A percentile compares a stretch with the other conserved stretches of the same genome.
Evolutionary conservation across 2,113 vertebrate genomes (phyloP).

Genomic region (Falcunculus frontatus): DNA sequence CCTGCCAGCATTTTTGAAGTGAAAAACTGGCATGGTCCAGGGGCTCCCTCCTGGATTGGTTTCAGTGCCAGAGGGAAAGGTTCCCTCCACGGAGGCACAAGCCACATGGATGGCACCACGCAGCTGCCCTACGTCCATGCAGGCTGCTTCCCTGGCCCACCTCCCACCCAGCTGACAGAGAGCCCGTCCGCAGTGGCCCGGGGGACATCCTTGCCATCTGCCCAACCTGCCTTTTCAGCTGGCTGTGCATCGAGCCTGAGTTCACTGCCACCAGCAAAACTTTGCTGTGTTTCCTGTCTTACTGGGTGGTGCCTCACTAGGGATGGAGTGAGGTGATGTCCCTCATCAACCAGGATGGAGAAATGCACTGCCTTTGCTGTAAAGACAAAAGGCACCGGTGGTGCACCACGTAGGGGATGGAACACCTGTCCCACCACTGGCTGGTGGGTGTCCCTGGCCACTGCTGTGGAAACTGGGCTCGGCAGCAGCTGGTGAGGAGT

Average conservation of each 20-base stretch:
- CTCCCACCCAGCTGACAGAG: not conserved
- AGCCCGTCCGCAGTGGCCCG: rapidly evolving
- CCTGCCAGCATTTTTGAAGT: conserved; percentile 29
- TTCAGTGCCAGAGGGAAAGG: conserved; percentile 34
- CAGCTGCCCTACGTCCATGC: not conserved
- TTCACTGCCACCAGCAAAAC: not conserved
- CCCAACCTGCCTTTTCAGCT: not conserved
- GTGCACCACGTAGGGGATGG: rapidly evolving
- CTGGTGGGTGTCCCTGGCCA: not conserved
- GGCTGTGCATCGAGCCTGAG: not conserved
- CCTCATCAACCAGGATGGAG: not conserved
- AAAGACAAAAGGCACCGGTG: not conserved
- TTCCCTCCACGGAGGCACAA: not conserved
- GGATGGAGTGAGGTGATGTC: not conserved
- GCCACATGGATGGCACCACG: not conserved
- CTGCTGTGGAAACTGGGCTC: not conserved
- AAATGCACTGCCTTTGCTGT: not conserved
- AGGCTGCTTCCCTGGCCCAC: conserved; percentile 32
- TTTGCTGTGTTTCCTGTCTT: not conserved
- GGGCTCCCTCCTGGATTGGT: conserved; percentile 15
- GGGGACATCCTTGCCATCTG: conserved; percentile 7
- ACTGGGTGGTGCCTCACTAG: not conserved
- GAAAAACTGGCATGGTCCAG: not conserved
- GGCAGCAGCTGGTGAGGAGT: not conserved
- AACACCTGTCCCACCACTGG: not conserved